phyloP scores from a whole-genome alignment of 2,113 vertebrate species.

The Mungos mungo region DNA sequence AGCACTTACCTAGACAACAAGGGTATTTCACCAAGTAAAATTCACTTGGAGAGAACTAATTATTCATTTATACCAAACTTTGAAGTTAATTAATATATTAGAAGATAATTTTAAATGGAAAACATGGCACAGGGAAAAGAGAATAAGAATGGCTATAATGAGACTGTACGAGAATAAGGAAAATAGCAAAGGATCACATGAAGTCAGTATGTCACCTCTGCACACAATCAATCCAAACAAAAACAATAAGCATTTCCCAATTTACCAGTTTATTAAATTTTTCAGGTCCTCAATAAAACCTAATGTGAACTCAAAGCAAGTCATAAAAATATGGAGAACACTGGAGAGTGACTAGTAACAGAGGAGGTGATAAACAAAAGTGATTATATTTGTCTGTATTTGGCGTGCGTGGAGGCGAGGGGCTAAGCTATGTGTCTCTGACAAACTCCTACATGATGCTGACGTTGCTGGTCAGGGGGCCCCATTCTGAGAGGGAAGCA shows the following conservation, averaged over 20 bases:
- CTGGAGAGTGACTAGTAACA: neutral
- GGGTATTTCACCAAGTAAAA: neutral
- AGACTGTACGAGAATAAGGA: neutral
- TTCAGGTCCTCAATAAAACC: neutral
- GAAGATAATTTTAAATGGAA: neutral
- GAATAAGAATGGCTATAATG: neutral
- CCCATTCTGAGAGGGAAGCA: neutral
- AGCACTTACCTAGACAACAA: neutral
- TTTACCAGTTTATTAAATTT: neutral
- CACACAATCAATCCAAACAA: neutral
- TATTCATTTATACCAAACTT: neutral
- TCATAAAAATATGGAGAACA: neutral
- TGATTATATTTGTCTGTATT: neutral
- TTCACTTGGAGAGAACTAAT: neutral
- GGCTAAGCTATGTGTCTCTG: neutral
- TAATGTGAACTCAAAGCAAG: neutral
- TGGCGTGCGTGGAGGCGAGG: neutral
- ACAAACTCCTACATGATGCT: neutral
- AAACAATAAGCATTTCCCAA: neutral
- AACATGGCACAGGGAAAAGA: neutral
- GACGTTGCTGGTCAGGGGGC: neutral
- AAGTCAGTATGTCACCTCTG: neutral
- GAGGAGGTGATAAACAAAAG: neutral
- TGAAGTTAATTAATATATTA: neutral
- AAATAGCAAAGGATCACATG: neutral